Evolutionary conservation across 2,797 vertebrate genomes (phyloP), one percentile per base, ranked within the genome.

Genomic region (Myripristis jacobus): DNA sequence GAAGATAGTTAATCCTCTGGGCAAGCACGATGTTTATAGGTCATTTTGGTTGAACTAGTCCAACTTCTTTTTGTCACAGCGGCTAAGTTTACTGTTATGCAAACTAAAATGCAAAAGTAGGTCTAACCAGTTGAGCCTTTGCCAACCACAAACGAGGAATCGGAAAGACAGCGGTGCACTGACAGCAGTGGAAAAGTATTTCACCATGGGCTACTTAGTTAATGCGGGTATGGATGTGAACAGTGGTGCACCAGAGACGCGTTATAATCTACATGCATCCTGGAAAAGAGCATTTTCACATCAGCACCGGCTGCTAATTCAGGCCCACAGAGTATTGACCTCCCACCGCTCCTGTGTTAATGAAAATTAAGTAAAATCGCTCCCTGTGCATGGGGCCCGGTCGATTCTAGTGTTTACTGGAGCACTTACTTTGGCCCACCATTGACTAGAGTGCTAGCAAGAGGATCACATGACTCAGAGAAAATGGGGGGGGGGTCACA

Each of bases 71-170:
- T 38, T 63, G 25, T 38, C 24, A 38, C 8, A 2, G n/a, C 46
- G 56, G 21, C 44, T 22, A 8, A 53, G 47, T 72, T 60, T 44
- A 38, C 65, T 8, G 51, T 81, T 53, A 85, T 83, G 83, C 80
- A 87, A 88, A 92, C 6, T 56, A 0, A 46, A 1, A 84, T 85
- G 81, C 64, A 89, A 90, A 89, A 61, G 19, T 47, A 7, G 27
- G 21, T 61, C 53, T 51, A 25, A 67, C 52, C 55, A 22, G 10
- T 1, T 36, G n/a, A 36, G 52, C 38, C 31, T 53, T 19, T 27
- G 47, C 31, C 25, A 9, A 12, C 8, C 27, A 47, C 16, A 60
- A 25, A 25, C 50, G 19, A 15, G 24, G 21, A 24, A 9, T 12
- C 10, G n/a, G 41, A 58, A 36, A 15, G 60, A 47, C 10, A 36